phyloP scores from a whole-genome alignment of 1,140 invertebrate species.

The Contarinia nasturtii region DNA sequence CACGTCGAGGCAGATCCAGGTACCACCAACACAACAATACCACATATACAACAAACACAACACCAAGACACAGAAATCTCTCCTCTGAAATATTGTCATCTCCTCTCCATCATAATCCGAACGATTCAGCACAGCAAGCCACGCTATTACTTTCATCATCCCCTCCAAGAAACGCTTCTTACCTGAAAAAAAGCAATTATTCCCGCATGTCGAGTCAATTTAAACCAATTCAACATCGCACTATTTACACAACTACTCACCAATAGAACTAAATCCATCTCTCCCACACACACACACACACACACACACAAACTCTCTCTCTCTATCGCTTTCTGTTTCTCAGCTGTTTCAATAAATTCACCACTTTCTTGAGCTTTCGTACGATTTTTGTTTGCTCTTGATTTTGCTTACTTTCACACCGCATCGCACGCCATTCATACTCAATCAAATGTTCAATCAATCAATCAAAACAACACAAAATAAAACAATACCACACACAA shows the following conservation, averaged over 20 bases:
- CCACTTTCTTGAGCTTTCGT: too few species aligned
- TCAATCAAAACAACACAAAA: too few species aligned
- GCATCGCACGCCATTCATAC: too few species aligned
- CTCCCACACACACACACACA: too few species aligned
- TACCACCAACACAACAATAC: constrained; percentile 27
- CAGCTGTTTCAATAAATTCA: too few species aligned
- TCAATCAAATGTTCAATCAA: too few species aligned
- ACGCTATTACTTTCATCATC: constrained; percentile 1
- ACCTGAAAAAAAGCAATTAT: constrained; percentile 15
- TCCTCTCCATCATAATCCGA: neutral
- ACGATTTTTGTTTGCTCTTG: too few species aligned
- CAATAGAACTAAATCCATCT: too few species aligned
- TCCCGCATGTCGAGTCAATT: constrained; percentile 22
- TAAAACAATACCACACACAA: too few species aligned
- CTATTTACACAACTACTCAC: constrained; percentile 3
- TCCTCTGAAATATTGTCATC: neutral
- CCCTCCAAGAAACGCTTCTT: constrained; percentile 9
- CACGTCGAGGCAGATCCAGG: constrained; percentile 45
- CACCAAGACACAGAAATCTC: constrained; percentile 20
- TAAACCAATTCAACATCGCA: constrained; percentile 23
- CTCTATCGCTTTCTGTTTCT: too few species aligned
- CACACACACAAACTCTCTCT: too few species aligned
- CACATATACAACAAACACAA: constrained; percentile 25
- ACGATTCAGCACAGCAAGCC: neutral
- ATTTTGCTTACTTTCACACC: too few species aligned